A percentile compares a stretch with the other conserved stretches of the same genome.
Conservation (phyloP, 2,888 invertebrate genomes). For the Lepidocyrtinus sp. region DNA sequence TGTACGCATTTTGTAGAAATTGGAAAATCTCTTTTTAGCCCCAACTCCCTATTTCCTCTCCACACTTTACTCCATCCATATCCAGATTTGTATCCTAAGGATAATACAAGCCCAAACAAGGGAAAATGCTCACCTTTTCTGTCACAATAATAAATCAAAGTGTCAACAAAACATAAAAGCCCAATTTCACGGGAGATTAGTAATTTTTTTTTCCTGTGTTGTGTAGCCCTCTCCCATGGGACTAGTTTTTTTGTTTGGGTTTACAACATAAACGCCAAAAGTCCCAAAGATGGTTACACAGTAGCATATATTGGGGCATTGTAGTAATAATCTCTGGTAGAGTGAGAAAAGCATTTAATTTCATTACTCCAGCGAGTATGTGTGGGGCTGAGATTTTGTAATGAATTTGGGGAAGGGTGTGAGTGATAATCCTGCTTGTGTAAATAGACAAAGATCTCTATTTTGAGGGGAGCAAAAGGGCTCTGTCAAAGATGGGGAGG, state of each 20-base stretch:
- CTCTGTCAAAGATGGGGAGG: background rate
- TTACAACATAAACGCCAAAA: conserved; percentile 18
- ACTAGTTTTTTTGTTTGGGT: background rate
- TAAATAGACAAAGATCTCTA: conserved; percentile 13
- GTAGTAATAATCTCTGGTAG: conserved; percentile 1
- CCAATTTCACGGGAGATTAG: conserved; percentile 61
- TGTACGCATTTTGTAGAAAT: background rate
- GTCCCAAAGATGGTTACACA: background rate
- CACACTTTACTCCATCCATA: no score
- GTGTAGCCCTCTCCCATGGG: background rate
- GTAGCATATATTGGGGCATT: background rate
- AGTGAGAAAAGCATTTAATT: conserved; percentile 21
- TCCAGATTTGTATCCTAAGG: no score
- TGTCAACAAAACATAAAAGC: conserved; percentile 54
- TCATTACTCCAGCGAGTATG: background rate
- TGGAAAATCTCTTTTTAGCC: conserved; percentile 10
- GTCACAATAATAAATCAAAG: conserved; percentile 60
- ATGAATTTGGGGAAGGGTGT: conserved; percentile 10
- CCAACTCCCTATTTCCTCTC: background rate
- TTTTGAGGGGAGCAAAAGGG: conserved; percentile 13
- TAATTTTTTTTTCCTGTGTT: conserved; percentile 8
- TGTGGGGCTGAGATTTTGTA: conserved; percentile 8
- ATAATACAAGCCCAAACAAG: conserved; percentile 13
- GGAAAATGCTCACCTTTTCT: conserved; percentile 12
- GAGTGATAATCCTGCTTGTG: conserved; percentile 6